phyloP scores from a whole-genome alignment of 2,113 vertebrate species.

The Melospiza melodia region DNA sequence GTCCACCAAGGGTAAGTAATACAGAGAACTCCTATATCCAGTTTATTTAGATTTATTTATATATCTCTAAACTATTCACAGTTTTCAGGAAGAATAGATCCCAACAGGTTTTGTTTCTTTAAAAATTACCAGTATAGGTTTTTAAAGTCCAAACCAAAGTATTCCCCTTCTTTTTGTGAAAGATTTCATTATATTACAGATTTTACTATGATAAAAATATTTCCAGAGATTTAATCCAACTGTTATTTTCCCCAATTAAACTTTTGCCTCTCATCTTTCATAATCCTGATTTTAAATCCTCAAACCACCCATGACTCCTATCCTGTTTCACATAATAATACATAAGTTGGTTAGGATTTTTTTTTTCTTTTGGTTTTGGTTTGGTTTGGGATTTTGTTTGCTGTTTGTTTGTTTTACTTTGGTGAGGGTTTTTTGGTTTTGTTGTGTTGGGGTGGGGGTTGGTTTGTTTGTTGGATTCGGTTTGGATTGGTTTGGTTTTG shows the following conservation, averaged over 20 bases:
- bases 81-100: not conserved
- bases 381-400: not conserved
- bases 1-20: not conserved
- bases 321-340: not conserved
- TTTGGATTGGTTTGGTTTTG: not conserved
- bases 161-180: not conserved
- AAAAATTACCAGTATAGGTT: not conserved
- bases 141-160: not conserved
- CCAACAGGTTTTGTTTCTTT: not conserved
- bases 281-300: not conserved
- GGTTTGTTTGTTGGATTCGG: not conserved
- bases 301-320: not conserved
- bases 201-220: not conserved
- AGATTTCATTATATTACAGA: not conserved
- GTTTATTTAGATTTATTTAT: not conserved
- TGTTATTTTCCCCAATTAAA: not conserved
- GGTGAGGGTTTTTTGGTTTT: not conserved
- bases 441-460: too few relatives aligned
- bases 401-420: not conserved
- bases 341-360: not conserved
- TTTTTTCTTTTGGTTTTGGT: not conserved
- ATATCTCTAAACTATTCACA: not conserved
- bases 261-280: not conserved
- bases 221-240: not conserved
- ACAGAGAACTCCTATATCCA: not conserved